Evolutionary conservation across 2,797 vertebrate species (phyloP).

Genomic region (Siniperca undulata): DNA sequence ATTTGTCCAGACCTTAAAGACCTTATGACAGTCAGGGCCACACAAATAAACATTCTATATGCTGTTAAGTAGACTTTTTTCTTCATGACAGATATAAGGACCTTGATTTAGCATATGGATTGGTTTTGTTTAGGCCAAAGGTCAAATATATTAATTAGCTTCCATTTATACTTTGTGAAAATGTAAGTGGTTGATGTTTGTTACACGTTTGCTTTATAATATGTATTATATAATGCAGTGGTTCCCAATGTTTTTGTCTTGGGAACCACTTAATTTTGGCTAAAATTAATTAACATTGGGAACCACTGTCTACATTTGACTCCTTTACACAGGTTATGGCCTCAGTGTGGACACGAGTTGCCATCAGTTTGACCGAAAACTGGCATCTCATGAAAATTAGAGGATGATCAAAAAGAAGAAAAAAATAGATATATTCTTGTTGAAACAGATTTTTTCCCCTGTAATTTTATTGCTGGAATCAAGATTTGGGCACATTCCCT

Average conservation of each 20-base stretch:
- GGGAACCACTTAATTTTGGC: not conserved
- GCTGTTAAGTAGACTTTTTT: not conserved
- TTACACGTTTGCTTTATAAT: not conserved
- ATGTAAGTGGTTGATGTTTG: not conserved
- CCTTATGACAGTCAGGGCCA: not conserved
- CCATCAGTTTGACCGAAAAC: not conserved
- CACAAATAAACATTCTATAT: not conserved
- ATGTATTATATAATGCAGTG: not conserved
- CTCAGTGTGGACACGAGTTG: not conserved
- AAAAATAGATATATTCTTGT: too few relatives aligned
- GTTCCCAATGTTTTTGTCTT: not conserved
- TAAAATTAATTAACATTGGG: too few relatives aligned
- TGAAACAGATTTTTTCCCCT: too few relatives aligned
- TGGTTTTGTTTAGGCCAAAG: not conserved
- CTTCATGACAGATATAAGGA: not conserved
- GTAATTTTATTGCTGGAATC: too few relatives aligned
- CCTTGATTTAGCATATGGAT: not conserved
- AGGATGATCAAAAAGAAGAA: not conserved
- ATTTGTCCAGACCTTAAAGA: conserved; percentile 5
- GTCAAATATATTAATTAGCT: not conserved
- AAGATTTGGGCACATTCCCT: too few relatives aligned
- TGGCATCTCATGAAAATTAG: not conserved
- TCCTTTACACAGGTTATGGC: not conserved
- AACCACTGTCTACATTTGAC: not conserved
- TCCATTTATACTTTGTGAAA: not conserved